A percentile compares a stretch with the other conserved stretches of the same genome.
These are phyloP conservation scores for Elephantulus edwardii DNA, from an alignment of 2,113 vertebrate genomes.

Conservation along the genomic window DNA sequence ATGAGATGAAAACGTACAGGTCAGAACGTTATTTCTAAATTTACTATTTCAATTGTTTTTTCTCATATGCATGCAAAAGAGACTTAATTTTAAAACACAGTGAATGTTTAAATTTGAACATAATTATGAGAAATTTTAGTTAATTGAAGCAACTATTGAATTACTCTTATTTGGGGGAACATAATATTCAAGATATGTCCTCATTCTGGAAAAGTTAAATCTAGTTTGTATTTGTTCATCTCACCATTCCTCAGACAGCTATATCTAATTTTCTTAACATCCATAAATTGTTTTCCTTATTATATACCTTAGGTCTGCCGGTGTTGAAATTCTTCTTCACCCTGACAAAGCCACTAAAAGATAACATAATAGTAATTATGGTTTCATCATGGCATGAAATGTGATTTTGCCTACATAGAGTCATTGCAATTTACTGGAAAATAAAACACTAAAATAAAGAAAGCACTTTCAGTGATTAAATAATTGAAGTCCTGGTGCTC, in stretches of 20 bases:
- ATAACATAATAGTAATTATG: not conserved
- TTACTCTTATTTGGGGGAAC: conserved; percentile 55
- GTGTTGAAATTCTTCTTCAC: conserved; percentile 10
- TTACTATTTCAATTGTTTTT: conserved; percentile 61
- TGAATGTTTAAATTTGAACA: conserved; percentile 66
- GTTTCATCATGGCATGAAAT: not conserved
- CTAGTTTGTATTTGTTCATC: not conserved
- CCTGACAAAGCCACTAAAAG: not conserved
- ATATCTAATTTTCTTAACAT: not conserved
- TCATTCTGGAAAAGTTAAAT: conserved; percentile 29
- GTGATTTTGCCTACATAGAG: not conserved
- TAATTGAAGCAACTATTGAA: conserved; percentile 60
- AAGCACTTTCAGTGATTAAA: not conserved
- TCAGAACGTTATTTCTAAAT: conserved; percentile 62
- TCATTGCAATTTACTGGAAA: conserved; percentile 3
- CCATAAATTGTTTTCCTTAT: not conserved
- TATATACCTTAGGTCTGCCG: not conserved
- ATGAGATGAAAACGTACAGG: conserved; percentile 52
- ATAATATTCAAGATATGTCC: conserved; percentile 53
- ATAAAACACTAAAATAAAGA: not conserved
- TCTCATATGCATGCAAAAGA: conserved; percentile 62
- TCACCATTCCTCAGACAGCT: not conserved
- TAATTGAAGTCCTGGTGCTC: not conserved
- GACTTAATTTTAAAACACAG: conserved; percentile 68
- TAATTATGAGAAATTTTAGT: conserved; percentile 70